Base-by-base conservation (phyloP, 2,113 vertebrate genomes). In the Antennarius striatus region DNA sequence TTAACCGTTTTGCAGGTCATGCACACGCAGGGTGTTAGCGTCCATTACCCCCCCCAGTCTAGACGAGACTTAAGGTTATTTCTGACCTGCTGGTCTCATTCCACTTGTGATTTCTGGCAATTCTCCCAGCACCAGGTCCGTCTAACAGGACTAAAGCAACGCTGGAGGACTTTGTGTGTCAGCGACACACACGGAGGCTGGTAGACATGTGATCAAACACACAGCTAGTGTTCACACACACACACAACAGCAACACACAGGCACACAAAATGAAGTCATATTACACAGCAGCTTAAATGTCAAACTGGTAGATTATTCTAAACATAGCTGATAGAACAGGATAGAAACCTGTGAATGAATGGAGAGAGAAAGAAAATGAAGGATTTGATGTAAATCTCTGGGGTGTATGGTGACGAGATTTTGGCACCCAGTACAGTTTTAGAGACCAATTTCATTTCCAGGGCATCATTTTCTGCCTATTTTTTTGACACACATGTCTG, bases 1-100 rank as follows among this genome's bases (percentile, higher is more conserved):
- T 58, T 69, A 43, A 69, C 63, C 22, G 28, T 60, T 28, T 53
- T 11, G 51, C 50, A 42, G 54, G n/a, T 8, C 56, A 60, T 70
- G 32, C 58, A 63, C 17, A 57, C 56, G 76, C 45, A 50, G 58
- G 53, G 62, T 57, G 63, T 67, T 73, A 50, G 3, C 50, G 66
- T 78, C 71, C 66, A 68, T 64, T 71, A 70, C 68, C 66, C 64
- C 61, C 61, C 61, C 63, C 59, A 56, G 89, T 88, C 87, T 89
- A 87, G 81, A 85, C 82, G 2, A 66, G 68, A 85, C 68, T 84
- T 81, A 84, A 79, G 60, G 51, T 67, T 62, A 49, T 81, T 64
- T 76, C 68, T 72, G 81, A 83, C 75, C 85, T 13, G 57, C 77
- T 71, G 66, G 64, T 68, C 63, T 72, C 61, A 45, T 72, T 76